Conservation (phyloP, 2,888 invertebrate species). For the Thecophora atra region DNA sequence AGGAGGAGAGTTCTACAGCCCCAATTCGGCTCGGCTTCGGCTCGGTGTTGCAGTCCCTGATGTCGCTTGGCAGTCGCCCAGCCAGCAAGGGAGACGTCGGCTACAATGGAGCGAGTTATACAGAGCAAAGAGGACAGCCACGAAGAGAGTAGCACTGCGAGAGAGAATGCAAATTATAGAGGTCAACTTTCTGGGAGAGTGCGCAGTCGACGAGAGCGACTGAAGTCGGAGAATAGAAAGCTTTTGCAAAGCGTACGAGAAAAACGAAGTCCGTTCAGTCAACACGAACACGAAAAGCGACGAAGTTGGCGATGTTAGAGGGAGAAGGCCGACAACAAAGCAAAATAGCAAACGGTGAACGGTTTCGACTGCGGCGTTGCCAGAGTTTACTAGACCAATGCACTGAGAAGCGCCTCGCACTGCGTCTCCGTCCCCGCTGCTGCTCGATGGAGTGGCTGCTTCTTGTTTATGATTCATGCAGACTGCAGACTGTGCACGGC, state of each 20-base stretch:
- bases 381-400: constrained; percentile 60
- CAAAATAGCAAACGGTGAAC: constrained; percentile 43
- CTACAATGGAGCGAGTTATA: not conserved
- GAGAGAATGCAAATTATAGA: not conserved
- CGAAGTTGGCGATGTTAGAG: constrained; percentile 38
- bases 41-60: constrained; percentile 1
- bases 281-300: not conserved
- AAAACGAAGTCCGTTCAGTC: not conserved
- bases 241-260: not conserved
- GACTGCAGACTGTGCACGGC: constrained; percentile 35
- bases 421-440: not conserved
- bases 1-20: not conserved
- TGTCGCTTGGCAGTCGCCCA: constrained; percentile 43
- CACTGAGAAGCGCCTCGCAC: constrained; percentile 44
- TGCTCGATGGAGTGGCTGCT: not conserved
- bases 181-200: not conserved
- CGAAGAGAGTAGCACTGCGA: not conserved
- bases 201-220: not conserved
- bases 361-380: constrained; percentile 20
- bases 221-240: not conserved
- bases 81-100: constrained; percentile 38
- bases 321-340: constrained; percentile 27
- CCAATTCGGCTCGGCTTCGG: constrained; percentile 7
- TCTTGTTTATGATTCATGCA: constrained; percentile 30
- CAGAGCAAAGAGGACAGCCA: not conserved